Evolutionary conservation across 2,797 vertebrate genomes (phyloP).

Genomic region (Argya squamiceps): DNA sequence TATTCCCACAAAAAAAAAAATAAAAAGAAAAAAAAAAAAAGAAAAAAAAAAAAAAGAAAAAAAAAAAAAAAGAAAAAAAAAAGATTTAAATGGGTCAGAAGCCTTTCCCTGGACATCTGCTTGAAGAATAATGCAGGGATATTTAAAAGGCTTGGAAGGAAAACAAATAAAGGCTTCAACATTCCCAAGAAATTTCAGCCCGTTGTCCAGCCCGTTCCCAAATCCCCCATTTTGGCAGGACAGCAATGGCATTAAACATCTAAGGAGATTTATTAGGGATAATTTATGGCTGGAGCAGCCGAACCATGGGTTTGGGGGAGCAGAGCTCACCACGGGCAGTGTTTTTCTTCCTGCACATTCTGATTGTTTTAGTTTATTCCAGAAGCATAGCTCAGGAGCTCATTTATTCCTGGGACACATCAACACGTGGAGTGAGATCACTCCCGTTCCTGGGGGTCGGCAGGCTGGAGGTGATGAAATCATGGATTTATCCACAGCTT

Average conservation of each 20-base stretch:
- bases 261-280: conserved; percentile 82
- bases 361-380: conserved; percentile 88
- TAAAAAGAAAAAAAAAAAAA: conserved; percentile 73
- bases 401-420: conserved; percentile 86
- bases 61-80: conserved; percentile 73
- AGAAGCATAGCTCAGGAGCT: conserved; percentile 88
- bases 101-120: conserved; percentile 92
- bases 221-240: conserved; percentile 73
- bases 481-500: conserved; percentile 84
- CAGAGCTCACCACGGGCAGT: conserved; percentile 75
- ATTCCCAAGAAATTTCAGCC: conserved; percentile 77
- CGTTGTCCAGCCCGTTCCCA: conserved; percentile 54
- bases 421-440: conserved; percentile 84
- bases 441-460: conserved; percentile 67
- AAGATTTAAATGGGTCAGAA: conserved; percentile 83
- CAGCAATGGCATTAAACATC: conserved; percentile 76
- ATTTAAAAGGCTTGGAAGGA: conserved; percentile 89
- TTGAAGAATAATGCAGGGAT: conserved; percentile 87
- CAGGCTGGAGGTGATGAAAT: conserved; percentile 83
- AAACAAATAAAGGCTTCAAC: conserved; percentile 83
- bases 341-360: conserved; percentile 86
- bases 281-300: conserved; percentile 84
- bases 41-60: conserved; percentile 72
- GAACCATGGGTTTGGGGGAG: conserved; percentile 75
- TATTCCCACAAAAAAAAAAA: conserved; percentile 71